These are phyloP conservation scores for Trichomalopsis sarcophagae DNA, from an alignment of 1,140 invertebrate species.

Conservation along the genomic window DNA sequence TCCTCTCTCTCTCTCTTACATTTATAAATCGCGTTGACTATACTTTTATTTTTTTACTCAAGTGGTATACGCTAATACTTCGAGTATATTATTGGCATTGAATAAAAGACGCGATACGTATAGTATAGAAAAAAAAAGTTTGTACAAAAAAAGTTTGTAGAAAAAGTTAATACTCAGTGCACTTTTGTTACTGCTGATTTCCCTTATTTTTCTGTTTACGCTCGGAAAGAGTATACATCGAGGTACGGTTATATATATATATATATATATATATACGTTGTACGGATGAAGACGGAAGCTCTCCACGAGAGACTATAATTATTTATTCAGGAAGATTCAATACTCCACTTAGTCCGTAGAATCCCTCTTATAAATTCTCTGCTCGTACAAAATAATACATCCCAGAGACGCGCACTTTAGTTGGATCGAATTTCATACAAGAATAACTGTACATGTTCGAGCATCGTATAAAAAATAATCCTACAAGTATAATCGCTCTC, in stretches of 20 bases:
- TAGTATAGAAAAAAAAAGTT: constrained; percentile 30
- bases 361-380: neutral
- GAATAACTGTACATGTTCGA: no score
- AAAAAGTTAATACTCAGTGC: constrained; percentile 21
- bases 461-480: neutral
- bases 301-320: no score
- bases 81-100: no score
- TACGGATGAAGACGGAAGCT: no score
- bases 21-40: neutral
- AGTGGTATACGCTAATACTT: neutral
- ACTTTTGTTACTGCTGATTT: neutral
- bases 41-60: neutral
- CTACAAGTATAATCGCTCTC: no score
- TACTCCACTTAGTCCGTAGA: neutral
- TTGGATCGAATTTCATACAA: no score
- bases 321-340: neutral
- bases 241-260: no score
- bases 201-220: neutral
- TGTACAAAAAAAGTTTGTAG: constrained; percentile 41
- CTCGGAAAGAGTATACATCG: no score
- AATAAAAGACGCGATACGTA: neutral
- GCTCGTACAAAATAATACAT: neutral
- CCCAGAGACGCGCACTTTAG: neutral
- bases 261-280: no score
- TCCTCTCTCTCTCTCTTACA: neutral